Percentiles rank a stretch among this genome's conserved stretches.
Evolutionary conservation across 2,113 vertebrate species (phyloP).

Genomic region (Onychorhynchus coronatus): DNA sequence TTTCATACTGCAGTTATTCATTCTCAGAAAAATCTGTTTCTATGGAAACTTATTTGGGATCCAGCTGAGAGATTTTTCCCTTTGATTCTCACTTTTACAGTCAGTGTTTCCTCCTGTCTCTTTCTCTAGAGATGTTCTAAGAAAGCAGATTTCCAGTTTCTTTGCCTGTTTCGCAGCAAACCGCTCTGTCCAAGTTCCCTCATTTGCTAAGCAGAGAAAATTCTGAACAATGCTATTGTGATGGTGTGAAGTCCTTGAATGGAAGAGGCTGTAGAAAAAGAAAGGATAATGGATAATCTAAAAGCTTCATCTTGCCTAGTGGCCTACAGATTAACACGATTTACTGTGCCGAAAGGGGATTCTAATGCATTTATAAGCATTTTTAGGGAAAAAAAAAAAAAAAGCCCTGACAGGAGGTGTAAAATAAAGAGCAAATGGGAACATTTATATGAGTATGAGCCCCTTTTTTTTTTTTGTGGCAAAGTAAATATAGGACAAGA

Average conservation of each 20-base stretch:
- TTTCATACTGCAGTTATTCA: conserved; percentile 10
- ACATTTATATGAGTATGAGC: neutral
- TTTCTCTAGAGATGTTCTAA: neutral
- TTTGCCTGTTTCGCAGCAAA: conserved; percentile 18
- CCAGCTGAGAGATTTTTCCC: conserved; percentile 2
- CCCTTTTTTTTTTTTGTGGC: neutral
- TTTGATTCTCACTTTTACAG: conserved; percentile 31
- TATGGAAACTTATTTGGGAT: conserved; percentile 53
- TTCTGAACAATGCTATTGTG: neutral
- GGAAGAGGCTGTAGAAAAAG: neutral
- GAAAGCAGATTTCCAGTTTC: neutral
- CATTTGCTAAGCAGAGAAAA: conserved; percentile 16
- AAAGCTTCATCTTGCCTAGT: neutral
- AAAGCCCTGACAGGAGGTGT: neutral
- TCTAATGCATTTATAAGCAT: neutral
- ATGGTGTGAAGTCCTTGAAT: neutral
- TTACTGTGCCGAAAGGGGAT: neutral
- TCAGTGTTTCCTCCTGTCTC: conserved; percentile 9
- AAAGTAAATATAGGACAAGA: neutral
- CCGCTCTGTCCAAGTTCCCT: neutral
- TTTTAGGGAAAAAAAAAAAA: neutral
- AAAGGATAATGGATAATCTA: neutral
- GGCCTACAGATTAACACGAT: neutral
- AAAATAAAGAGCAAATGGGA: neutral
- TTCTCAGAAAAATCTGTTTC: conserved; percentile 23